Percentiles rank a stretch among this genome's conserved stretches.
These are phyloP conservation scores for Philypnodon macrostomus DNA, from an alignment of 2,797 vertebrate genomes.

Conservation along the genomic window DNA sequence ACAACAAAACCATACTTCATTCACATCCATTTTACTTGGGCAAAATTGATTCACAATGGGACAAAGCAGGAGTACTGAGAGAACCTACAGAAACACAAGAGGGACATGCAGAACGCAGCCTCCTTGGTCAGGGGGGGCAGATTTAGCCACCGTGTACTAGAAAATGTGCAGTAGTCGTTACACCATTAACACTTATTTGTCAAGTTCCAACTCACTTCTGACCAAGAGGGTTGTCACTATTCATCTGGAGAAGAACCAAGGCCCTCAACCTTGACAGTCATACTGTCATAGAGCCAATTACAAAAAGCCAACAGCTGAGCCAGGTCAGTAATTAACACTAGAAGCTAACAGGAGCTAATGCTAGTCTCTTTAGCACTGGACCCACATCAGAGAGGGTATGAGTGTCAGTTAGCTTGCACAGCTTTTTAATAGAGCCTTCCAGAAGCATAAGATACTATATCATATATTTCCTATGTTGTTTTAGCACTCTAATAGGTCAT, in stretches of 20 bases:
- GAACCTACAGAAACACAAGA: too few species aligned
- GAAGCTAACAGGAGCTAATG: slow-evolving; percentile 23
- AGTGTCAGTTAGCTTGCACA: slow-evolving; percentile 11
- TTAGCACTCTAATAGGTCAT: too few species aligned
- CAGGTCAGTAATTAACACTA: slow-evolving; percentile 42
- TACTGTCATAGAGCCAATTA: slow-evolving; percentile 35
- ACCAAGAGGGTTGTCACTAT: slow-evolving; percentile 13
- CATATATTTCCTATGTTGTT: too few species aligned
- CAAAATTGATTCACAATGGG: too few species aligned
- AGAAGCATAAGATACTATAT: too few species aligned
- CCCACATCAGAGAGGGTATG: slow-evolving; percentile 9
- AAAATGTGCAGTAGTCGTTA: not conserved
- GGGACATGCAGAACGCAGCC: too few species aligned
- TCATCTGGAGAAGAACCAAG: slow-evolving; percentile 25
- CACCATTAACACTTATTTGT: not conserved
- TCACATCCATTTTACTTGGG: too few species aligned
- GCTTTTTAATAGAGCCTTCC: not conserved
- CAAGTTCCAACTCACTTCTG: slow-evolving; percentile 6
- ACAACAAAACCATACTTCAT: too few species aligned
- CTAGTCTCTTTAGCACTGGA: slow-evolving; percentile 36
- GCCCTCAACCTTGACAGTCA: slow-evolving; percentile 15
- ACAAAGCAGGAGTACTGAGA: too few species aligned
- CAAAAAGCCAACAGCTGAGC: slow-evolving; percentile 15
- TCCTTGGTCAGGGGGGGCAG: too few species aligned
- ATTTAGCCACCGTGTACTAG: too few species aligned